A percentile compares a stretch with the other conserved stretches of the same genome.
Conservation (phyloP, 2,113 vertebrate genomes). For the Colinus virginianus region DNA sequence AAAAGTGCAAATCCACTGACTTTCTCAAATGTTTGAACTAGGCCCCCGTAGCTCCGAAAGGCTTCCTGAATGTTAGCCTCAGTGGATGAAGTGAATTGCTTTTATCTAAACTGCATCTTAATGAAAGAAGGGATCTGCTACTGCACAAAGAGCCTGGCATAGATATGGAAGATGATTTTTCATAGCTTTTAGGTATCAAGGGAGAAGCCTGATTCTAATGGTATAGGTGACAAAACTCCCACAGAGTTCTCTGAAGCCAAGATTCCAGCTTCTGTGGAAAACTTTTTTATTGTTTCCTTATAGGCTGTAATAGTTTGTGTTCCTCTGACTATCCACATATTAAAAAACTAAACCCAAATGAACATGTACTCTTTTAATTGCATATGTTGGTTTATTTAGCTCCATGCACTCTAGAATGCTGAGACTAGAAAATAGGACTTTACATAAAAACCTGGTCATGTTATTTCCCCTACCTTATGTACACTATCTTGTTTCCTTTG, state of each 20-base stretch:
- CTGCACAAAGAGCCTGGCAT: neutral
- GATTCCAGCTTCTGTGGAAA: neutral
- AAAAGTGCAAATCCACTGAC: neutral
- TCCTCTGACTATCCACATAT: neutral
- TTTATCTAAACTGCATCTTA: neutral
- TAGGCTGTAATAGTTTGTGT: accelerated
- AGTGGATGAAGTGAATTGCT: neutral
- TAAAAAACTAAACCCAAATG: neutral
- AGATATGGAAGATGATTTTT: neutral
- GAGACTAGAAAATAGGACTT: neutral
- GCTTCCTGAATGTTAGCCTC: neutral
- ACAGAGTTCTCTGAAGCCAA: neutral
- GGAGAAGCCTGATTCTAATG: neutral
- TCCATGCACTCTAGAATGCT: neutral
- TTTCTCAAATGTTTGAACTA: neutral
- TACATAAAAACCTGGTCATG: neutral
- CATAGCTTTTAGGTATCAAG: neutral
- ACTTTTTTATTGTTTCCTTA: neutral
- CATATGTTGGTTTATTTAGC: neutral
- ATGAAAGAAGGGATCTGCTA: neutral
- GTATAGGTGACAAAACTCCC: neutral
- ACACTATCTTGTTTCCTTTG: neutral
- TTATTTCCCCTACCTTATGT: neutral
- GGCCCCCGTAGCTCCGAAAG: neutral
- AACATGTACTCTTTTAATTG: neutral